Conservation (phyloP, 2,797 vertebrate genomes). For the Sciaenops ocellatus region DNA sequence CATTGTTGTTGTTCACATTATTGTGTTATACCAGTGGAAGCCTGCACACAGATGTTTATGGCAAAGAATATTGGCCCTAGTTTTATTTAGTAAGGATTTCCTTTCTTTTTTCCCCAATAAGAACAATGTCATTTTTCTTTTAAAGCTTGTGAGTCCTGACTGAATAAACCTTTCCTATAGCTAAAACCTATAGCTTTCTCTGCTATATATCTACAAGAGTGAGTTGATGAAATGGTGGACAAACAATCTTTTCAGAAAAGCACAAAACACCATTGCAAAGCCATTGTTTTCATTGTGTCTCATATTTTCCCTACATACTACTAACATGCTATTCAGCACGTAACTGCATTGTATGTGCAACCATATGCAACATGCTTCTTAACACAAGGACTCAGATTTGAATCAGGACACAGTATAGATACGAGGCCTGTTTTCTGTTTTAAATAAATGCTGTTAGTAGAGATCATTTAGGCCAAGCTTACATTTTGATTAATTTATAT, state of each 20-base stretch:
- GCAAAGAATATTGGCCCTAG: background rate
- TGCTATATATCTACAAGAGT: background rate
- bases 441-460: background rate
- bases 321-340: background rate
- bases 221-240: background rate
- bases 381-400: background rate
- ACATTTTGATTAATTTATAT: background rate
- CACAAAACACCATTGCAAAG: background rate
- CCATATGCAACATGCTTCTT: background rate
- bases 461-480: background rate
- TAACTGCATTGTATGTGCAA: background rate
- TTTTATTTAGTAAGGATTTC: background rate
- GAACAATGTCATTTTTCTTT: background rate
- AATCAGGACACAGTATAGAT: background rate
- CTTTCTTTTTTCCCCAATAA: background rate
- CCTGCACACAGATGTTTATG: conserved; percentile 3
- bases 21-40: background rate
- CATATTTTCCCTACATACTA: background rate
- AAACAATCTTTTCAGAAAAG: background rate
- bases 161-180: too few relatives aligned
- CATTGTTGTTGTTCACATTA: background rate
- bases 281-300: conserved; percentile 10
- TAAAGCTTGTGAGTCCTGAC: too few relatives aligned
- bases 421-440: background rate
- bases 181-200: too few relatives aligned